phyloP scores from a whole-genome alignment of 30 jellyfish, hydroid and myxozoan genomes.

The Phacellophora camtschatica region DNA sequence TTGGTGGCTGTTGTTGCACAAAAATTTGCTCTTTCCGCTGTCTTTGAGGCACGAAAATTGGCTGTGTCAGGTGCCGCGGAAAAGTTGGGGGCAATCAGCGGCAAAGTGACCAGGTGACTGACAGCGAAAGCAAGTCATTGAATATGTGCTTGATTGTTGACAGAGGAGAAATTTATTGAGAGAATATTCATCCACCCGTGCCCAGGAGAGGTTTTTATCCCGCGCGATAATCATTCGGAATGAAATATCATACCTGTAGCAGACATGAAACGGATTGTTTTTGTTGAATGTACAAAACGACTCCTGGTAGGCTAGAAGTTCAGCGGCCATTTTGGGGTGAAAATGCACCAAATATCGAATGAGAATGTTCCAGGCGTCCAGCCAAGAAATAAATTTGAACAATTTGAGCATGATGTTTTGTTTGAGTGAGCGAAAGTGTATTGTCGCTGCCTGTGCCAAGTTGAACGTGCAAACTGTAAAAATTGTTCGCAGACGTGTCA shows the following conservation, averaged over 20 bases:
- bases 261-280: not conserved
- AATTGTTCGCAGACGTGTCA: not conserved
- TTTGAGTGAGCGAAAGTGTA: not conserved
- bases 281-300: not conserved
- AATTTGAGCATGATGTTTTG: not conserved
- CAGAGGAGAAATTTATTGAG: constrained; percentile 4
- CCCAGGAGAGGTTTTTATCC: not conserved
- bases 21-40: no score
- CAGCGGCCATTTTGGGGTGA: not conserved
- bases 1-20: no score
- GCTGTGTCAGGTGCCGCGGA: not conserved
- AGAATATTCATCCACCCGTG: not conserved
- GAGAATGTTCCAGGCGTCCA: constrained; percentile 5
- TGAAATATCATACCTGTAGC: constrained; percentile 2
- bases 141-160: not conserved
- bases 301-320: constrained; percentile 10
- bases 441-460: not conserved
- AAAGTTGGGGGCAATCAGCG: not conserved
- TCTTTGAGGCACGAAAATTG: no score
- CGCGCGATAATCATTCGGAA: constrained; percentile 4
- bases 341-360: not conserved
- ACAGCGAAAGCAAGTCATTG: not conserved
- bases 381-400: not conserved
- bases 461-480: not conserved
- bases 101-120: not conserved